Conservation (phyloP, 2,888 invertebrate genomes). For the Digitonthophagus gazella region DNA sequence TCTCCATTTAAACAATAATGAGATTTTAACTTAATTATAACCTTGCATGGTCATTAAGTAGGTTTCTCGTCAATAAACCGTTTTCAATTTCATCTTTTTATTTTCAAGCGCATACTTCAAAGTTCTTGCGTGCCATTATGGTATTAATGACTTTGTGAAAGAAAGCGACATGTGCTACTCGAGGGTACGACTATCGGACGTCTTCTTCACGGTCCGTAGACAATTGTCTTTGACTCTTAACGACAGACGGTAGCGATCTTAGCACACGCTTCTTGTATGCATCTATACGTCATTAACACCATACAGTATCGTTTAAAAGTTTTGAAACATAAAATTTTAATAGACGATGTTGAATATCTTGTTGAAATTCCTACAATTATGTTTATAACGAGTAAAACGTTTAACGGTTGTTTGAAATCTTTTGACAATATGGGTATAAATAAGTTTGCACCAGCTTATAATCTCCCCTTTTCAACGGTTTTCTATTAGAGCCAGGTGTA, state of each 20-base stretch:
- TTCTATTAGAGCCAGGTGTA: slow-evolving; percentile 13
- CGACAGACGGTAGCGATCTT: neutral
- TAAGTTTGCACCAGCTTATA: neutral
- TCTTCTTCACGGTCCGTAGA: neutral
- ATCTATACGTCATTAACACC: neutral
- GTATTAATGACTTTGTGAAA: neutral
- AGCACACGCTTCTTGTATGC: neutral
- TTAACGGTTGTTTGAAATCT: neutral
- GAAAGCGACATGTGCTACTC: neutral
- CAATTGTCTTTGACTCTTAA: neutral
- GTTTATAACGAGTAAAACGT: too few relatives aligned
- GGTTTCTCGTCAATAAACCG: too few relatives aligned
- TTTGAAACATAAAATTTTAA: neutral
- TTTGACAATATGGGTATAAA: neutral
- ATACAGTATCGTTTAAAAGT: neutral
- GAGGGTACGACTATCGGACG: neutral
- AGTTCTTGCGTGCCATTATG: too few relatives aligned
- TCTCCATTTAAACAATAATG: too few relatives aligned
- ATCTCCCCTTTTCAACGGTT: slow-evolving; percentile 10
- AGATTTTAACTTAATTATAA: too few relatives aligned
- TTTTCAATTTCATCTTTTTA: too few relatives aligned
- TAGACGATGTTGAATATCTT: too few relatives aligned
- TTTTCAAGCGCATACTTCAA: too few relatives aligned
- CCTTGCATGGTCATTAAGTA: too few relatives aligned
- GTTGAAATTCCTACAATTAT: too few relatives aligned